Percentiles rank a stretch among this genome's conserved stretches.
phyloP scores from a whole-genome alignment of 2,888 invertebrate species.

The Beris chalybata region DNA sequence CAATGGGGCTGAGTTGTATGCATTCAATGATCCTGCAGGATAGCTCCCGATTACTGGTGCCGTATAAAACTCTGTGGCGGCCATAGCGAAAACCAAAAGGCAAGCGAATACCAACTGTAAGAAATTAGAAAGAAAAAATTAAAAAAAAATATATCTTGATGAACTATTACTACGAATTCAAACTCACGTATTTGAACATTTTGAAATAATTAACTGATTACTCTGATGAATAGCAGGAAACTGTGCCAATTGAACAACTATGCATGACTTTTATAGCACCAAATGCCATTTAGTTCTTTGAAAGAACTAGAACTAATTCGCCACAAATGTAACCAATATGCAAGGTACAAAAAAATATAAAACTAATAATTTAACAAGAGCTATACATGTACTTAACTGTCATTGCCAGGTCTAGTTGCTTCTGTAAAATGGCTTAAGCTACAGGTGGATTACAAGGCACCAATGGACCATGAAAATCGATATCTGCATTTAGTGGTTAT shows the following conservation, averaged over 20 bases:
- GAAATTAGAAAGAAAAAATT: slow-evolving; percentile 46
- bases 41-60: background rate
- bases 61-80: slow-evolving; percentile 56
- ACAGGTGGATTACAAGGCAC: no score
- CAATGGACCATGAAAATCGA: no score
- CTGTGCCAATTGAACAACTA: slow-evolving; percentile 19
- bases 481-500: no score
- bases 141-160: background rate
- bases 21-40: slow-evolving; percentile 45
- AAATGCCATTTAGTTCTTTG: no score
- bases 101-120: slow-evolving; percentile 58
- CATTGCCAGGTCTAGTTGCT: no score
- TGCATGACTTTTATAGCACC: slow-evolving; percentile 33
- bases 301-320: background rate
- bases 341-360: no score
- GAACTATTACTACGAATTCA: background rate
- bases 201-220: slow-evolving; percentile 42
- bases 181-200: slow-evolving; percentile 58
- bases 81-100: slow-evolving; percentile 57
- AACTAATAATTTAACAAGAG: no score
- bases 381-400: no score
- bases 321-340: no score
- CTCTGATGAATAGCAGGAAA: slow-evolving; percentile 30
- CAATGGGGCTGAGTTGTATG: slow-evolving; percentile 45
- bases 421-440: no score